Conservation (phyloP, 2,113 vertebrate species). For the Chionodraco myersi region DNA sequence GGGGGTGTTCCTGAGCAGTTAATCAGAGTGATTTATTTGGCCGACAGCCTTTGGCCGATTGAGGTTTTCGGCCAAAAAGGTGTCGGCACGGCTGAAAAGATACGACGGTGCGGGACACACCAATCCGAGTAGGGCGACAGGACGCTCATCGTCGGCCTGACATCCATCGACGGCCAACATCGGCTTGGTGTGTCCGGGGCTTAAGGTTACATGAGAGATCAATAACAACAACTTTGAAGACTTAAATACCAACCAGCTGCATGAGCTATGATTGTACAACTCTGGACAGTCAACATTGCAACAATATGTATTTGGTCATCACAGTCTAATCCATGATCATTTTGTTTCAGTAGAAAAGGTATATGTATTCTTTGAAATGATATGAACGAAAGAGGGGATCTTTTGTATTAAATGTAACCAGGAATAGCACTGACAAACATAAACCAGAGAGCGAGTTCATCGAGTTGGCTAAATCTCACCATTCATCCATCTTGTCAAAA, state of each 20-base stretch:
- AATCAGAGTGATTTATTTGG: no score
- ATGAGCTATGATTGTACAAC: background rate
- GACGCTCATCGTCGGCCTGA: no score
- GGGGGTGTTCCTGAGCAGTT: background rate
- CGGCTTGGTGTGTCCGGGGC: no score
- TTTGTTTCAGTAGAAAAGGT: no score
- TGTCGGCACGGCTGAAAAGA: no score
- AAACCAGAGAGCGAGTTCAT: slow-evolving; percentile 4
- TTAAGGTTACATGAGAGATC: background rate
- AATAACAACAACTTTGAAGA: slow-evolving; percentile 1
- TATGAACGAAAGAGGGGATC: background rate
- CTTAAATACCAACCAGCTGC: background rate
- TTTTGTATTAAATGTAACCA: slow-evolving; percentile 5
- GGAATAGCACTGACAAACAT: background rate
- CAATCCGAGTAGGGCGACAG: no score
- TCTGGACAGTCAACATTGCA: background rate
- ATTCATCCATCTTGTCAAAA: slow-evolving; percentile 56
- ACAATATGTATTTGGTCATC: background rate
- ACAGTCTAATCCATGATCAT: background rate
- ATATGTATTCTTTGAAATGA: background rate
- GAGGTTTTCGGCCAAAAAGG: no score
- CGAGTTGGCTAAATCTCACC: slow-evolving; percentile 32
- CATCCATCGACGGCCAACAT: no score
- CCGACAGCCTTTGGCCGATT: no score
- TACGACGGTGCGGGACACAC: no score